Evolutionary conservation across 2,797 vertebrate species (phyloP).

Genomic region (Ibycter americanus): DNA sequence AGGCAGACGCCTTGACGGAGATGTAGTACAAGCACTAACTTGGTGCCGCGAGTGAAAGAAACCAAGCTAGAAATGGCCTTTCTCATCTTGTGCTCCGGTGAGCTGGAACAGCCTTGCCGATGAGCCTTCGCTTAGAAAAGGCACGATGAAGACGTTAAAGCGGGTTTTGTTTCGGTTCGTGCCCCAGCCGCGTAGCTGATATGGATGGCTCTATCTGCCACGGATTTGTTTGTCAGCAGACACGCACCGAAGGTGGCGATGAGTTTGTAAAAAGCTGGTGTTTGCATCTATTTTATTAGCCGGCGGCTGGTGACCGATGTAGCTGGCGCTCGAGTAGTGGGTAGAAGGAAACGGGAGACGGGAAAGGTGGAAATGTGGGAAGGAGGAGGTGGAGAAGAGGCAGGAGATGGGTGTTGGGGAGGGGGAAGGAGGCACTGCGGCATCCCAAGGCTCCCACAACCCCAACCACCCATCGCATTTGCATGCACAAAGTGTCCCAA

Average conservation of each 20-base stretch:
- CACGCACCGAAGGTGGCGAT: fast-evolving
- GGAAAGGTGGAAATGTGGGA: background rate
- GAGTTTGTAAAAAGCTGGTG: background rate
- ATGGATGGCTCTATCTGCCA: background rate
- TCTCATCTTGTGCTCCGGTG: background rate
- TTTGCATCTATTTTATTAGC: background rate
- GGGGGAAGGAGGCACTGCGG: fast-evolving
- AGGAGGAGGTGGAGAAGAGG: background rate
- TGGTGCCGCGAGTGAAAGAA: fast-evolving
- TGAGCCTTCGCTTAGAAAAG: background rate
- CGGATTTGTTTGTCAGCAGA: background rate
- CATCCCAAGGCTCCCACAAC: fast-evolving
- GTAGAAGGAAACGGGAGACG: background rate
- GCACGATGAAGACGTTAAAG: background rate
- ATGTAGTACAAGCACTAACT: background rate
- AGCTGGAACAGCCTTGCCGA: background rate
- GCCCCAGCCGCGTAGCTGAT: background rate
- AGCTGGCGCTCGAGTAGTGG: fast-evolving
- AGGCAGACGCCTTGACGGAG: background rate
- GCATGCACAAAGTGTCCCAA: background rate
- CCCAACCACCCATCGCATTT: background rate
- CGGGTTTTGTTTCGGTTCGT: background rate
- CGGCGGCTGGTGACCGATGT: background rate
- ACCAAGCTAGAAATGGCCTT: background rate
- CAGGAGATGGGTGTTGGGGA: fast-evolving